Percentiles rank a stretch among this genome's conserved stretches.
Evolutionary conservation across 1,140 invertebrate species (phyloP).

Genomic region (Pinna nobilis): DNA sequence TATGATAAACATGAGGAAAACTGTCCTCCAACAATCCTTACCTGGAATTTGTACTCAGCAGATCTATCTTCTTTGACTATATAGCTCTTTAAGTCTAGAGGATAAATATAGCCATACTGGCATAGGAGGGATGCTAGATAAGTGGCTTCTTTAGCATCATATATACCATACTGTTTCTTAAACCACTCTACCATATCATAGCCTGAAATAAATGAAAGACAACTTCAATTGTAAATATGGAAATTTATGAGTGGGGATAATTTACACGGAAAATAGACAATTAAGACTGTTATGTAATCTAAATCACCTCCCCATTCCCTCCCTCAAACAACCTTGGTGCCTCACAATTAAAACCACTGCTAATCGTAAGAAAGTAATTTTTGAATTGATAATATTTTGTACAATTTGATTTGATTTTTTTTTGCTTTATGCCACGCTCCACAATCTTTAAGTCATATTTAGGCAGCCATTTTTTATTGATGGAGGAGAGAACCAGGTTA

Average conservation of each 20-base stretch:
- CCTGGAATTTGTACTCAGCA: conserved; percentile 42
- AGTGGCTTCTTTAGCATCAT: conserved; percentile 27
- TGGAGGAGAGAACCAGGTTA: too few species aligned
- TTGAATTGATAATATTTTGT: not conserved
- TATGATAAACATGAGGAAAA: too few species aligned
- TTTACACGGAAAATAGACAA: not conserved
- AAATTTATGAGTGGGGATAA: too few species aligned
- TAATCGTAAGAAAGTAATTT: not conserved
- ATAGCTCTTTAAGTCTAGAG: conserved; percentile 34
- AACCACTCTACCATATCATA: conserved; percentile 40
- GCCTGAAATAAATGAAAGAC: conserved; percentile 26
- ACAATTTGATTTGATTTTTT: too few species aligned
- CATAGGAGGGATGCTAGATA: conserved; percentile 34
- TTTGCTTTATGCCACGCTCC: too few species aligned
- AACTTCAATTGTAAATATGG: too few species aligned
- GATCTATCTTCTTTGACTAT: conserved; percentile 38
- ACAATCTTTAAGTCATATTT: too few species aligned
- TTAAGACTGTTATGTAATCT: not conserved
- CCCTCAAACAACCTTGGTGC: not conserved
- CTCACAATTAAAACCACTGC: not conserved
- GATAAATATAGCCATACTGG: conserved; percentile 46
- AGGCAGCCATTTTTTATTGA: too few species aligned
- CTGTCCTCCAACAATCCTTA: not conserved
- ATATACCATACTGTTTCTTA: conserved; percentile 19
- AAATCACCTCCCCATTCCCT: not conserved